phyloP scores from a whole-genome alignment of 2,113 vertebrate species.

The Phasianus colchicus region DNA sequence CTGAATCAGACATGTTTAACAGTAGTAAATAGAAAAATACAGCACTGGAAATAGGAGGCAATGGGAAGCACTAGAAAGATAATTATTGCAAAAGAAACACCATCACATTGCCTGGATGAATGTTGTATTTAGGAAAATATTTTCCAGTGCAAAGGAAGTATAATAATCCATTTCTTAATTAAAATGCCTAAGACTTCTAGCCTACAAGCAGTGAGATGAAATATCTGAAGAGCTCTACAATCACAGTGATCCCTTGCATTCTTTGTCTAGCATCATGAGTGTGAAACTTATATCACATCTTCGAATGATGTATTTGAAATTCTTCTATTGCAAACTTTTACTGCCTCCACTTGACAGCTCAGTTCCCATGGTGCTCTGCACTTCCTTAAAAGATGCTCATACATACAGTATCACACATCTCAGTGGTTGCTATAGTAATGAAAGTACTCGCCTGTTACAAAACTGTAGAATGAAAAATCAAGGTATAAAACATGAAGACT shows the following conservation, averaged over 20 bases:
- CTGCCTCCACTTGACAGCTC: neutral
- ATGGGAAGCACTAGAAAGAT: neutral
- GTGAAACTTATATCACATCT: neutral
- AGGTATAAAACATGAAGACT: neutral
- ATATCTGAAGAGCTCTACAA: neutral
- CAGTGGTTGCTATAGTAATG: slow-evolving; percentile 8
- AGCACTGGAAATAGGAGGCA: neutral
- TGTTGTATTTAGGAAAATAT: neutral
- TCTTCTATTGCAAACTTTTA: slow-evolving; percentile 10
- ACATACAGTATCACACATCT: neutral
- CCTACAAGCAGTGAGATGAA: neutral
- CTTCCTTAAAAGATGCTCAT: slow-evolving; percentile 1
- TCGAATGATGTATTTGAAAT: neutral
- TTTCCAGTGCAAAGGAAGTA: neutral
- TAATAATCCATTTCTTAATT: neutral
- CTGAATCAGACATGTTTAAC: neutral
- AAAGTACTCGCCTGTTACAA: neutral
- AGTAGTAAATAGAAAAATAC: neutral
- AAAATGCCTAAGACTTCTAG: neutral
- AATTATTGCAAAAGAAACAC: neutral
- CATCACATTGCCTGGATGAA: neutral
- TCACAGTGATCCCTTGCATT: neutral
- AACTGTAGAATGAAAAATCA: neutral
- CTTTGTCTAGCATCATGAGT: neutral
- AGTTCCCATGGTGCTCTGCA: slow-evolving; percentile 4